These are phyloP conservation scores for Peromyscus attwateri DNA, from an alignment of 2,797 vertebrate species.

Conservation along the genomic window DNA sequence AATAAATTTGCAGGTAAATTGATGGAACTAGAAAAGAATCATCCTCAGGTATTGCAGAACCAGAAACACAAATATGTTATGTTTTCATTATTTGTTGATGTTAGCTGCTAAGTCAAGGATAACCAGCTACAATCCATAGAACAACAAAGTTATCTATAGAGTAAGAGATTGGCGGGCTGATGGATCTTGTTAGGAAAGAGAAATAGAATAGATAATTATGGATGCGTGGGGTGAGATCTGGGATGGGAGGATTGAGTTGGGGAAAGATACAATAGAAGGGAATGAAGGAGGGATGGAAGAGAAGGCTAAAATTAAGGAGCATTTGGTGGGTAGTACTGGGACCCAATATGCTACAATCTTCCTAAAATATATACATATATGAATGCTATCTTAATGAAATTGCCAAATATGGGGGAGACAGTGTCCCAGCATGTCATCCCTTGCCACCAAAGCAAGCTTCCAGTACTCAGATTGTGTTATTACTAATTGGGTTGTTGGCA, in stretches of 20 bases:
- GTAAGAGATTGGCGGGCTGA: background rate
- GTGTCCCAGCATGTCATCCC: background rate
- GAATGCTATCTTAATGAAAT: background rate
- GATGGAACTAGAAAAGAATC: background rate
- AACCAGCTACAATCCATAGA: background rate
- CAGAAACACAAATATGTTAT: background rate
- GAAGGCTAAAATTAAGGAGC: background rate
- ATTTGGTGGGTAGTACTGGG: background rate
- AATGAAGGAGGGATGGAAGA: background rate
- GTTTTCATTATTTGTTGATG: background rate
- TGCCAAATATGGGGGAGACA: background rate
- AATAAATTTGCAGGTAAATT: background rate
- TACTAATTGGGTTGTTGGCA: background rate
- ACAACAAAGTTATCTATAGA: background rate
- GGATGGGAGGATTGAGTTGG: background rate
- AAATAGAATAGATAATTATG: background rate
- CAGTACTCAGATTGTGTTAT: background rate
- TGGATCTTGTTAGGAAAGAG: background rate
- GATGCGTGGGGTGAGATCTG: background rate
- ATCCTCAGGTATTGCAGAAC: background rate
- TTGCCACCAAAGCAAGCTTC: background rate
- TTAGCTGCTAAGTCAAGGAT: background rate
- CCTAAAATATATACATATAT: background rate
- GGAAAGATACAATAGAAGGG: background rate
- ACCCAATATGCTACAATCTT: background rate